Evolutionary conservation across 1,140 invertebrate species (phyloP).

Genomic region (Drosophila pallidifrons): DNA sequence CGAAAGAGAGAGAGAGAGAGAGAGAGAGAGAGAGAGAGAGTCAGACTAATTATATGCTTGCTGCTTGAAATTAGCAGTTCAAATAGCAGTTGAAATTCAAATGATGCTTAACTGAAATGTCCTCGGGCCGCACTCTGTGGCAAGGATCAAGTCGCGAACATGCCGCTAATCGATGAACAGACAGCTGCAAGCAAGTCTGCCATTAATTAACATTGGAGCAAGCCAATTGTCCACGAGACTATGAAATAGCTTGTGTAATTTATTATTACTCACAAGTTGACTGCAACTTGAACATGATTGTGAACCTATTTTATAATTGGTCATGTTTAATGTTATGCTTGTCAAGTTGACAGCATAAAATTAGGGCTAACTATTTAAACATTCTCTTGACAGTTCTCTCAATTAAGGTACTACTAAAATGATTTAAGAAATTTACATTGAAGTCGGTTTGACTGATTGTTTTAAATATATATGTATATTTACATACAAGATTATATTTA

Average conservation of each 20-base stretch:
- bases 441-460: no score
- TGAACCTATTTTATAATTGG: no score
- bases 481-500: no score
- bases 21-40: conserved; percentile 11
- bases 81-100: conserved; percentile 36
- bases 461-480: no score
- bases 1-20: conserved; percentile 9
- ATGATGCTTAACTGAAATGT: conserved; percentile 25
- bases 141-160: conserved; percentile 24
- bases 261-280: background rate
- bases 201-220: background rate
- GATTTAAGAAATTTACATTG: no score
- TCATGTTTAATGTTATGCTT: background rate
- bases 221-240: background rate
- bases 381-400: no score
- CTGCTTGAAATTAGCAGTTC: conserved; percentile 45
- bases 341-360: background rate
- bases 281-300: no score
- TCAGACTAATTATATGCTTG: conserved; percentile 40
- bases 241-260: background rate
- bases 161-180: background rate
- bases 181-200: background rate
- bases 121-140: background rate
- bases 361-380: no score
- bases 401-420: no score